Percentiles rank a stretch among this genome's conserved stretches.
Evolutionary conservation across 2,797 vertebrate genomes (phyloP).

Genomic region (Lerista edwardsae): DNA sequence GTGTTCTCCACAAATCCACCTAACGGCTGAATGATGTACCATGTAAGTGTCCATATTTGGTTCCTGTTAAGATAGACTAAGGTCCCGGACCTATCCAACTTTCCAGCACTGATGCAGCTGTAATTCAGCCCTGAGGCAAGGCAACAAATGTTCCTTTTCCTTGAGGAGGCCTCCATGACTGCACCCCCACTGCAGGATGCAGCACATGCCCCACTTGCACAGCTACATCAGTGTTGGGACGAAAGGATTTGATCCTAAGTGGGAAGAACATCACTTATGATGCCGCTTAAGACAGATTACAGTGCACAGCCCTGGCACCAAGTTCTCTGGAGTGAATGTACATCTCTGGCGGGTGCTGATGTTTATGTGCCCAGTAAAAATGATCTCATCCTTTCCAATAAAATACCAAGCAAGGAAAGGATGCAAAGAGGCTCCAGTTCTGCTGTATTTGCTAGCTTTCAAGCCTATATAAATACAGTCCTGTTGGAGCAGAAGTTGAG

Average conservation of each 20-base stretch:
- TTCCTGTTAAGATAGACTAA: not conserved
- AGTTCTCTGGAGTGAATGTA: not conserved
- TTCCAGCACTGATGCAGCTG: too few species aligned
- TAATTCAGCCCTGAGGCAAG: too few species aligned
- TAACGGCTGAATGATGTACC: not conserved
- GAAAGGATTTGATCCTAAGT: too few species aligned
- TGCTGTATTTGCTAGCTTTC: not conserved
- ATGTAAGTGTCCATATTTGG: not conserved
- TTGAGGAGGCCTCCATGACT: too few species aligned
- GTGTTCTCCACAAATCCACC: not conserved
- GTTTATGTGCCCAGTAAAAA: not conserved
- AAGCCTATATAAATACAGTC: not conserved
- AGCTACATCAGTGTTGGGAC: too few species aligned
- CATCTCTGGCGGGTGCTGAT: fast-evolving
- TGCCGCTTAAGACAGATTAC: not conserved
- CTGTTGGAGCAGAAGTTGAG: not conserved
- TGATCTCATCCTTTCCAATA: not conserved
- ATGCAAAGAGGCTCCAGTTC: not conserved
- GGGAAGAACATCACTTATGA: not conserved
- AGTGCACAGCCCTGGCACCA: not conserved
- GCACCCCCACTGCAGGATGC: too few species aligned
- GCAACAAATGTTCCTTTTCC: too few species aligned
- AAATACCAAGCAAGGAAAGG: not conserved
- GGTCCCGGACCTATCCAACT: too few species aligned
- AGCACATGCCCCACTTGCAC: too few species aligned